Evolutionary conservation across 2,888 invertebrate species (phyloP), one percentile per base, ranked within the genome.

Genomic region (Drosophila putrida): DNA sequence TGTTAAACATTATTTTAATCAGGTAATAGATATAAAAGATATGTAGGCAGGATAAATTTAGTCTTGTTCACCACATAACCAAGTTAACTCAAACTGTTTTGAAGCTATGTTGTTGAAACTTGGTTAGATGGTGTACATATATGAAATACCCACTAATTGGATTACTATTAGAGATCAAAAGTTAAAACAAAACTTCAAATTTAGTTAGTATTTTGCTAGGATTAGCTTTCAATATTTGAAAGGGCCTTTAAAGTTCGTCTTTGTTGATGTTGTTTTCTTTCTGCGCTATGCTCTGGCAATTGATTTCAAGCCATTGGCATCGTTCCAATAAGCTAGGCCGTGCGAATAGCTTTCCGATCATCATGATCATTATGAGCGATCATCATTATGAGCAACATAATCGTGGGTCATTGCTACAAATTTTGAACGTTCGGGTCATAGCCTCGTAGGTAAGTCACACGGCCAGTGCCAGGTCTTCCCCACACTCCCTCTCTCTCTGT

Each of bases 371-470:
- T 25, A 60, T 43, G 41, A 44, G 13, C 35, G 27, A 60, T 57
- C 46, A 25, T 60, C 47, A 39, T 44, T 5, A 54, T 61, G 39
- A 68, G 35, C 61, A 73, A 46, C 67, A 69, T 65, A 70, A 63
- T 80, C 79, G 62, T 35, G 82, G 82, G 88, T 88, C 82, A 88
- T 68, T 86, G 86, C 90, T 86, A 89, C 90, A 86, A 86, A 89
- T 86, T 88, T 89, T 88, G 83, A 89, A 80, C 90, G 90, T 89
- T 89, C 75, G 89, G 85, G 85, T 85, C 85, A 85, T 66, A 83
- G 86, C 71, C 76, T 65, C 77, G n/a, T 73, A 62, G 67, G 44
- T 53, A 55, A 88, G 83, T 88, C 88, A 86, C 89, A 89, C 89
- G 86, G 78, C 57, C 61, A 49, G 60, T 64, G 44, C 43, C 25